These are phyloP conservation scores for Uloborus plumipes DNA, from an alignment of 2,888 invertebrate species.

Conservation along the genomic window DNA sequence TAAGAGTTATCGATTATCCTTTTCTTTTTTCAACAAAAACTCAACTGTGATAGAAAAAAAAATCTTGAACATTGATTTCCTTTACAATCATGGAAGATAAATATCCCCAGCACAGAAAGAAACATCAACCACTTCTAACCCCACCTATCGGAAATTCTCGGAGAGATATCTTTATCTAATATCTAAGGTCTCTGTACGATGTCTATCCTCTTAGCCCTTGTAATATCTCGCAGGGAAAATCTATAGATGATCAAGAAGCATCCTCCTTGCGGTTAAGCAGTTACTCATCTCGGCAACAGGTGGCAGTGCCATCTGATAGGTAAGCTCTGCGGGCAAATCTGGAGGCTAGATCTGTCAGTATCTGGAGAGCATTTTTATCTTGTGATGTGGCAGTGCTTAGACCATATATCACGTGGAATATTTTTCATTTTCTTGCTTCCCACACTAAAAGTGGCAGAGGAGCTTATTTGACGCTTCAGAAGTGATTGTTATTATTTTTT, in stretches of 20 bases:
- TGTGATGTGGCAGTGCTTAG: constrained; percentile 22
- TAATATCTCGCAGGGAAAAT: constrained; percentile 42
- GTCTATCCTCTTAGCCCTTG: constrained; percentile 30
- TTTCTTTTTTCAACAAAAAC: too few relatives aligned
- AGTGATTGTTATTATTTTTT: too few relatives aligned
- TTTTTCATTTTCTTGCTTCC: not conserved
- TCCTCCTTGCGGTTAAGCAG: constrained; percentile 29
- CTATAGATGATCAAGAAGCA: constrained; percentile 20
- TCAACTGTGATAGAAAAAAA: too few relatives aligned
- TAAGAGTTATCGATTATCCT: too few relatives aligned
- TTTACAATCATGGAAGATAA: constrained; percentile 20
- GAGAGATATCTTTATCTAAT: constrained; percentile 52
- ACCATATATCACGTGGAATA: constrained; percentile 45
- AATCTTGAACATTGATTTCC: constrained; percentile 28
- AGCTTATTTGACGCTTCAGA: too few relatives aligned
- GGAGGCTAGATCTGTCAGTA: constrained; percentile 53
- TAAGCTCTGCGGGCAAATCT: constrained; percentile 39
- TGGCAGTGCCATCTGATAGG: constrained; percentile 55
- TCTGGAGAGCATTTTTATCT: constrained; percentile 39
- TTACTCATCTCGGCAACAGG: constrained; percentile 45
- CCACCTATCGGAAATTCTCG: constrained; percentile 47
- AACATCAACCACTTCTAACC: constrained; percentile 38
- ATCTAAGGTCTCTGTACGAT: constrained; percentile 53
- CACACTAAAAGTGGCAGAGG: not conserved
- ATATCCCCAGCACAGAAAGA: constrained; percentile 13